Base-by-base conservation (phyloP, 1,140 invertebrate species). In the Drosophila auraria region DNA sequence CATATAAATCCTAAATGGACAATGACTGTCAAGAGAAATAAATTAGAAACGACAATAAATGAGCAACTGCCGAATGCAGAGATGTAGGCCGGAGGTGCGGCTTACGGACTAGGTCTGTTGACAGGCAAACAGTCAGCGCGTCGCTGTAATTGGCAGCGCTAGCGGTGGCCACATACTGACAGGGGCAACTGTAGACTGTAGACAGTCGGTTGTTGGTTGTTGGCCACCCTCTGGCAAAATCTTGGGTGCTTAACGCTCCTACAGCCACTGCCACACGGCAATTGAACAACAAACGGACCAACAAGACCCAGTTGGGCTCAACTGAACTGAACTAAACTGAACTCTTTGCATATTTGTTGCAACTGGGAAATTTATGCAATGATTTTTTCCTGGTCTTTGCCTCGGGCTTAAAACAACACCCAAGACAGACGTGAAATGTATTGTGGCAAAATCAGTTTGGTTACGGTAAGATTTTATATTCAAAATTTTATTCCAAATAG, bases 41-140 rank as follows among this genome's bases (percentile, higher is more conserved):
- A 90, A 90, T 90, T 90, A 90, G 75, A 82, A 86, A 86, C 84
- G 86, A 86, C 86, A 90, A 90, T 82, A 90, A 90, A 91, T 90
- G 86, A 90, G 78, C 84, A 89, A 89, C 65, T 87, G 84, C 79
- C 81, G 66, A 75, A 40, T 57, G 56, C 66, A 62, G 47, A 49
- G 44, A 44, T 15, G 58, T 36, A 20, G 36, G 49, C 20, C 27
- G n/a, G 40, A 33, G 53, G 38, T 45, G 51, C 14, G 53, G 51
- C 47, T 60, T 50, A 44, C 23, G 45, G 42, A 82, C 54, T 72
- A 40, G 71, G 49, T 57, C 80, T 77, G 68, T 64, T 82, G 86
- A 90, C 79, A 90, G 74, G 36, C 77, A 81, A 81, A 82, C 70
- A 68, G 83, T 59, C 68, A 71, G 42, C 66, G 74, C 78, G 66